These are phyloP conservation scores for Spisula solida DNA, from an alignment of 2,888 invertebrate genomes.

Conservation along the genomic window DNA sequence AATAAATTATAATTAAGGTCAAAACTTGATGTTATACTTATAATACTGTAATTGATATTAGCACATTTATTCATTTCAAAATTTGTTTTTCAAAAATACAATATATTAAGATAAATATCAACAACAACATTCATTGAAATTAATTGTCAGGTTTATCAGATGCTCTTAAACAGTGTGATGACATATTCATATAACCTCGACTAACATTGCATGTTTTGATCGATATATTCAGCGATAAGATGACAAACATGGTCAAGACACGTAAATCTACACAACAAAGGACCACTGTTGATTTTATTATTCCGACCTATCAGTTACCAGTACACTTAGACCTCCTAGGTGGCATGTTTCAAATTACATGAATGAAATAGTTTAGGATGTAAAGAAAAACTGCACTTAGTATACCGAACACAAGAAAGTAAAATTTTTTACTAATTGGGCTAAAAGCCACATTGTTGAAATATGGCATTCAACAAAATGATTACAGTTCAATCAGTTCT, in stretches of 20 bases:
- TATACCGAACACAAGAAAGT: neutral
- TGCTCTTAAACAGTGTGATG: too few relatives aligned
- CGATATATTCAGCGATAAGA: neutral
- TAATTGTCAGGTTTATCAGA: too few relatives aligned
- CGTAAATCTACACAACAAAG: neutral
- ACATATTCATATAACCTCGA: neutral
- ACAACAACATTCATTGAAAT: too few relatives aligned
- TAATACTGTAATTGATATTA: too few relatives aligned
- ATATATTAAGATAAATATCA: too few relatives aligned
- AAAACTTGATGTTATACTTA: too few relatives aligned
- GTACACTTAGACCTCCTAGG: slow-evolving; percentile 20
- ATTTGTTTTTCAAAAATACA: too few relatives aligned
- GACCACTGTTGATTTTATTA: neutral
- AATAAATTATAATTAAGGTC: too few relatives aligned
- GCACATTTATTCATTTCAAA: too few relatives aligned
- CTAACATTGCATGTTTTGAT: neutral
- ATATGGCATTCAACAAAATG: neutral
- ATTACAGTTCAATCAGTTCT: neutral
- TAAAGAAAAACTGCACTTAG: neutral
- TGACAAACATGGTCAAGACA: neutral
- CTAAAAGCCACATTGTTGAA: neutral
- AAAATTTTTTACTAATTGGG: neutral
- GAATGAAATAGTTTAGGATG: neutral
- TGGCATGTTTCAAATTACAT: neutral
- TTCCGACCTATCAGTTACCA: neutral